A percentile compares a stretch with the other conserved stretches of the same genome.
phyloP scores from a whole-genome alignment of 1,140 invertebrate species.

The Andricus grossulariae region DNA sequence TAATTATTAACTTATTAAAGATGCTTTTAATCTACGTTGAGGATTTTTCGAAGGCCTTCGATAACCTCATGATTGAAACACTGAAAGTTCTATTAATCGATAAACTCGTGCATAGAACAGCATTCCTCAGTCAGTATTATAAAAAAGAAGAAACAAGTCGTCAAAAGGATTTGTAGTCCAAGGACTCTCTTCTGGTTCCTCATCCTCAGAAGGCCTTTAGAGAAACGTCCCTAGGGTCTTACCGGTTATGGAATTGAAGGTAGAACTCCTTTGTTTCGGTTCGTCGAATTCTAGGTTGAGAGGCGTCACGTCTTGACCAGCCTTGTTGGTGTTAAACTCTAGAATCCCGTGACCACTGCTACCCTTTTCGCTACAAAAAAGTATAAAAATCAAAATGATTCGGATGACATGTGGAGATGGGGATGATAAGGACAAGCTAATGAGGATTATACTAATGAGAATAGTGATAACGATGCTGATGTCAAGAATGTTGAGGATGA shows the following conservation, averaged over 20 bases:
- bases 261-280: constrained; percentile 81
- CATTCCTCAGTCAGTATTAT: constrained; percentile 21
- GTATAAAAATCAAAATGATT: constrained; percentile 25
- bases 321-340: constrained; percentile 92
- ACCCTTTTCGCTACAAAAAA: constrained; percentile 70
- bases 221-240: constrained; percentile 50
- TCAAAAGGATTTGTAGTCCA: background rate
- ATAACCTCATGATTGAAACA: background rate
- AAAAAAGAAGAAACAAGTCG: background rate
- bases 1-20: no score
- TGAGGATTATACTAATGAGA: no score
- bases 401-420: background rate
- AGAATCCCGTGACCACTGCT: constrained; percentile 82
- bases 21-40: no score
- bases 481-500: no score
- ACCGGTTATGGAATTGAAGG: constrained; percentile 86
- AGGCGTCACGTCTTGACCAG: constrained; percentile 91
- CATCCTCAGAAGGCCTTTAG: background rate
- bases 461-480: no score
- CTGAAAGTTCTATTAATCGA: background rate
- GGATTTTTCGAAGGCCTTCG: no score
- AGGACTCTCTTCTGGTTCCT: background rate
- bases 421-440: no score
- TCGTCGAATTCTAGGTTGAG: constrained; percentile 88
- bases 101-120: constrained; percentile 25